These are phyloP conservation scores for Ifrita kowaldi DNA, from an alignment of 2,113 vertebrate genomes.

Conservation along the genomic window DNA sequence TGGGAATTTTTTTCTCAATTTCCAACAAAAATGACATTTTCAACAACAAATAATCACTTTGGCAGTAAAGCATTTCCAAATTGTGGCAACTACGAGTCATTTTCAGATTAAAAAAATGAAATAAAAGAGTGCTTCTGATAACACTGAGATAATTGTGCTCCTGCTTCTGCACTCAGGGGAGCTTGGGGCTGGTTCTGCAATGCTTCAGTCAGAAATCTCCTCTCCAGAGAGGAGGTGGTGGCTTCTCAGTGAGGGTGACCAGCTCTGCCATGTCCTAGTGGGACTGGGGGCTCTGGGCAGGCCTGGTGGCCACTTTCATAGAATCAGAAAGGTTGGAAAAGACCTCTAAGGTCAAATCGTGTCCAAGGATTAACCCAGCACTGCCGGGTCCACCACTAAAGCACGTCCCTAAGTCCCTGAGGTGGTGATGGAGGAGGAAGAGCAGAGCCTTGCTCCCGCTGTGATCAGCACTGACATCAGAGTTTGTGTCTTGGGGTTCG, in stretches of 20 bases:
- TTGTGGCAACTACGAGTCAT: neutral
- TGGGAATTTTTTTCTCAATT: neutral
- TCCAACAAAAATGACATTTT: neutral
- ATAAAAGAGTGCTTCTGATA: neutral
- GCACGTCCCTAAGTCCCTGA: rapidly evolving
- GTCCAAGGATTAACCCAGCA: neutral
- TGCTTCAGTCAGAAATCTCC: neutral
- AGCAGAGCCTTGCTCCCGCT: neutral
- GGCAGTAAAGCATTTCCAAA: neutral
- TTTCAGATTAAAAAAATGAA: neutral
- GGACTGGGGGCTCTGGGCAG: neutral
- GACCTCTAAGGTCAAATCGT: neutral
- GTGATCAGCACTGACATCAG: rapidly evolving
- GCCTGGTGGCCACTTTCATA: neutral
- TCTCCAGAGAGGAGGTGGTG: neutral
- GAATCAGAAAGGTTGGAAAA: neutral
- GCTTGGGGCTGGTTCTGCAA: neutral
- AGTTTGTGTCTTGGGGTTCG: rapidly evolving
- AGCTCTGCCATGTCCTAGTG: neutral
- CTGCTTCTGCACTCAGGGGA: neutral
- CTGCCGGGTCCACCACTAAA: neutral
- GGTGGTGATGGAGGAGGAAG: neutral
- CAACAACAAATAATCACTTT: neutral
- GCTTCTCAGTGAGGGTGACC: neutral
- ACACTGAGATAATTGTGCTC: neutral